A percentile compares a stretch with the other conserved stretches of the same genome.
phyloP scores from a whole-genome alignment of 30 jellyfish, hydroid and myxozoan species.

The Aurelia sp. region DNA sequence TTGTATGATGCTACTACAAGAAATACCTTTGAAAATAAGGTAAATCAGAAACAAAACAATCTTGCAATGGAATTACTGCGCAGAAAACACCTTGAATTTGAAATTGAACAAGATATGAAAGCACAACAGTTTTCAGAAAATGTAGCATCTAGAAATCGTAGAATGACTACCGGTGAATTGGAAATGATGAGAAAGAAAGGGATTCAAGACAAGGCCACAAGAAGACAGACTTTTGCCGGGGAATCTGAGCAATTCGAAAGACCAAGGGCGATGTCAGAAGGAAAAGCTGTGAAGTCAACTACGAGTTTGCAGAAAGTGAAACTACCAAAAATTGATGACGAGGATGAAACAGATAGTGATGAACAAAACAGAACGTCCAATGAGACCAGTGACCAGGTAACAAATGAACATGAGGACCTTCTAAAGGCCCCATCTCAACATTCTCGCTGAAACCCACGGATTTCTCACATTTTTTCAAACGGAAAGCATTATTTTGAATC shows the following conservation, averaged over 20 bases:
- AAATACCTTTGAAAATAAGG: neutral
- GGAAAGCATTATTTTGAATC: too few relatives aligned
- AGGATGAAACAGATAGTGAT: neutral
- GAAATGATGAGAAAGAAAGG: neutral
- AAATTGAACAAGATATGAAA: constrained; percentile 4
- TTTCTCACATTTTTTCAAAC: too few relatives aligned
- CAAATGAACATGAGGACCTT: too few relatives aligned
- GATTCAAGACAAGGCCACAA: neutral
- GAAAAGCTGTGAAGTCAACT: neutral
- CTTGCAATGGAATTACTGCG: constrained; percentile 23
- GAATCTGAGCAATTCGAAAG: neutral
- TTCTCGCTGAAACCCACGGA: too few relatives aligned
- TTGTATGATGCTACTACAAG: too few relatives aligned
- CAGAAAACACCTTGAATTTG: constrained; percentile 28
- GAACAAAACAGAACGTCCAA: neutral
- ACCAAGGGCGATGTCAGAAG: neutral
- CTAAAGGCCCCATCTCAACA: too few relatives aligned
- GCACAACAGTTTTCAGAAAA: constrained; percentile 7
- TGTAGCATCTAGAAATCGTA: constrained; percentile 7
- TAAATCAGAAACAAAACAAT: neutral
- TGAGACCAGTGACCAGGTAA: neutral
- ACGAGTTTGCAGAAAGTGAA: neutral
- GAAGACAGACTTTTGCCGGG: neutral
- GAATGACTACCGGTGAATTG: constrained; percentile 19
- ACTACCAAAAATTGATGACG: neutral